Conservation (phyloP, 2,888 invertebrate species). For the Rapana venosa region DNA sequence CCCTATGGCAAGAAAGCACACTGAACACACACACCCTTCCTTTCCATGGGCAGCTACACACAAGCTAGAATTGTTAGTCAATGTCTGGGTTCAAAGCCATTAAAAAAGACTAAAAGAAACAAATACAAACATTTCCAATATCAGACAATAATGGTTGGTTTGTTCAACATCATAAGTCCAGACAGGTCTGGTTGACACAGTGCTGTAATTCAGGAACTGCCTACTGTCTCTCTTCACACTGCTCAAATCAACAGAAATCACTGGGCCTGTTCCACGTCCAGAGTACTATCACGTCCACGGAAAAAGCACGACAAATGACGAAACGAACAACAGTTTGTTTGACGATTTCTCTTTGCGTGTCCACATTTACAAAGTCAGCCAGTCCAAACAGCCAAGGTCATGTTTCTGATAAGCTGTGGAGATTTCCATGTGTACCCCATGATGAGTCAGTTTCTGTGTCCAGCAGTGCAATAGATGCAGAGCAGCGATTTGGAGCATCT, state of each 20-base stretch:
- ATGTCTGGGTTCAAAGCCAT: not conserved
- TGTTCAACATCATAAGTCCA: not conserved
- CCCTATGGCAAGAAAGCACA: not conserved
- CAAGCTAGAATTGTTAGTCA: not conserved
- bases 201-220: not conserved
- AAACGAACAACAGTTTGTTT: not conserved
- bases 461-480: constrained; percentile 5
- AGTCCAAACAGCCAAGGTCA: not conserved
- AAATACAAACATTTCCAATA: not conserved
- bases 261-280: not conserved
- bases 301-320: not conserved
- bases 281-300: not conserved
- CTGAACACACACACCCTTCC: not conserved
- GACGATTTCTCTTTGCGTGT: not conserved
- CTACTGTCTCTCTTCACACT: not conserved
- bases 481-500: not conserved
- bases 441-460: not conserved
- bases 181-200: not conserved
- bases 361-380: not conserved
- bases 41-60: not conserved
- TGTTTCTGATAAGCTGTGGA: too few species aligned
- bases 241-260: not conserved
- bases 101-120: not conserved
- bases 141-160: too few species aligned
- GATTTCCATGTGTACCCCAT: not conserved